Evolutionary conservation across 35 echinoderm and acorn worm species (phyloP).

Genomic region (Stichopus chloronotus): DNA sequence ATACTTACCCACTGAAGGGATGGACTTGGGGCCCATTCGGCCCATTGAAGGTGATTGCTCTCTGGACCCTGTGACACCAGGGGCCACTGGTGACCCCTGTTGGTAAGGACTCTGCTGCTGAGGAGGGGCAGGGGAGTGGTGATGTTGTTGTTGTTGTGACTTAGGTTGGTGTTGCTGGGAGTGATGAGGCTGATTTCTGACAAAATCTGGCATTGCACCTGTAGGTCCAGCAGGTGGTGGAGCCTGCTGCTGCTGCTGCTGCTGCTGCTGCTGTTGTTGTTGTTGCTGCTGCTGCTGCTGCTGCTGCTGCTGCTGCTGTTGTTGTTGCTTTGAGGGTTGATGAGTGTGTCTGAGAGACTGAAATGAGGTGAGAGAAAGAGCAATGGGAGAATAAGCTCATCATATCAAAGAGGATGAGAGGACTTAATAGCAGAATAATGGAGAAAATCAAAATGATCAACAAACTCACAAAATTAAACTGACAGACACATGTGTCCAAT

Average conservation of each 20-base stretch:
- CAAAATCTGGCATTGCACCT: conserved; percentile 35
- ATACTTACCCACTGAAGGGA: conserved; percentile 18
- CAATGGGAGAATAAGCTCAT: neutral
- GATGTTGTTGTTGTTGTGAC: neutral
- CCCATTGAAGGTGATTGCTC: neutral
- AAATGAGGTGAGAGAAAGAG: neutral
- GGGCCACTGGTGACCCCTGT: conserved; percentile 3
- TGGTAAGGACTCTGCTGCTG: neutral
- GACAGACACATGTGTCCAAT: no score
- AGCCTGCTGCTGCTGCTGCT: neutral
- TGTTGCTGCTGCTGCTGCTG: neutral
- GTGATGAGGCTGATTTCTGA: conserved; percentile 20
- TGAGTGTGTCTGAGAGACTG: neutral
- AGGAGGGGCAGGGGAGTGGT: neutral
- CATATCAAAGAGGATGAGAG: neutral
- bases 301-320: neutral
- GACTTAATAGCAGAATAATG: neutral
- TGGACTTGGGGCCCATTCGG: neutral
- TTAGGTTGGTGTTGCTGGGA: conserved; percentile 3
- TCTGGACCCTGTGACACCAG: neutral
- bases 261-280: no score
- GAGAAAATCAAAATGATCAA: no score
- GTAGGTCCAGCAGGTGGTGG: conserved; percentile 8
- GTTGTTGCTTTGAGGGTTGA: neutral
- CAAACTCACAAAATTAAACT: neutral